Evolutionary conservation across 37 sponge, comb jelly and placozoan genomes (phyloP), one percentile per base, ranked within the genome.

Genomic region (Amphimedon queenslandica): DNA sequence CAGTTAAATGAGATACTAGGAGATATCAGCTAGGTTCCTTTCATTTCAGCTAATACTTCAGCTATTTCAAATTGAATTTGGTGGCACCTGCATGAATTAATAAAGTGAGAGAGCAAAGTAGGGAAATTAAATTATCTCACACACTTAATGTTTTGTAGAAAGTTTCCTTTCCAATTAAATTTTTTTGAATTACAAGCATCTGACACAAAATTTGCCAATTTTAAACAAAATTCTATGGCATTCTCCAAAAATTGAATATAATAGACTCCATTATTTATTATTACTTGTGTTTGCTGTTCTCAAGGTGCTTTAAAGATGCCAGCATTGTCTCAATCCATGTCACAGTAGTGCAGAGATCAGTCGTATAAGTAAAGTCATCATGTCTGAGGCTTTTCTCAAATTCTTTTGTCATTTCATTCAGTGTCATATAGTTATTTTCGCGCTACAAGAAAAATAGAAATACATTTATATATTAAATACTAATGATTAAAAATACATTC

Each of bases 341-440:
- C 2, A 73, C 58, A 39, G 41, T 83, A 47, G 76, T 79, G 63
- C 90, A 82, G 10, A 84, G 79, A 66, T 89, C 90, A 47, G 85
- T 73, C 34, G 80, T 68, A 58, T 70, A 78, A 33, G 55, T 70
- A 61, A 91, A 85, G 68, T 91, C 92, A 38, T 91, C 87, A 39
- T 91, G 87, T 8, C 92, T 57, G 1, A 91, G 78, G 3, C 87
- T 86, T 79, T 91, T 85, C 58, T 82, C 82, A 51, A 91, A 91
- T 29, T 81, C 87, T 30, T 70, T 42, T 39, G 87, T 70, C 84
- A 91, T 81, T 40, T 91, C 92, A 34, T 81, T 73, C 47, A 91
- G 86, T 56, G 81, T 77, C 6, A 33, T 78, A 43, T 82, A 91
- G 16, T 91, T 78, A 42, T 66, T 81, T 6, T 55, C 84, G n/a